A percentile compares a stretch with the other conserved stretches of the same genome.
Conservation (phyloP, 2,113 vertebrate species). For the Zingel zingel region DNA sequence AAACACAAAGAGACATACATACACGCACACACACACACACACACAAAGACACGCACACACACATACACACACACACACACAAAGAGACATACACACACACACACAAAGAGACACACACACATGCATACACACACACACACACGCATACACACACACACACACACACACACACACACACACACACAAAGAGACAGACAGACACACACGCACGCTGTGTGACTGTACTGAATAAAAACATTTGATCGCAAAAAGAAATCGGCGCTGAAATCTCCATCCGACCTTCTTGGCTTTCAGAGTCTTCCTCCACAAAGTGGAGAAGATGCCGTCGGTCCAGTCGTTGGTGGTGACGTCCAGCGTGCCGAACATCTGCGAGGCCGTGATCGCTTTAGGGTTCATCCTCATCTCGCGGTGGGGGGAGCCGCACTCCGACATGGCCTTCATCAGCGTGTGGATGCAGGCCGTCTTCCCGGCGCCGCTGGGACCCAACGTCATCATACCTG, state of each 20-base stretch:
- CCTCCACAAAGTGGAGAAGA: conserved; percentile 91
- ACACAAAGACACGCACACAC: too few relatives aligned
- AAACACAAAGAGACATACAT: accelerated
- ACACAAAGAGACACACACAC: too few relatives aligned
- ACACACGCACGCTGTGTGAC: too few relatives aligned
- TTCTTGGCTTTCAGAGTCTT: conserved; percentile 91
- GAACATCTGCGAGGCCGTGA: conserved; percentile 92
- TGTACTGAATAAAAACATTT: too few relatives aligned
- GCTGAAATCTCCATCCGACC: conserved; percentile 62
- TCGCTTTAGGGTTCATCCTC: conserved; percentile 93
- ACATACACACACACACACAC: too few relatives aligned
- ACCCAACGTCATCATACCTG: conserved; percentile 90
- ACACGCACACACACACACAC: too few relatives aligned
- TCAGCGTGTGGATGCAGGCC: conserved; percentile 87
- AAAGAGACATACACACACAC: too few relatives aligned
- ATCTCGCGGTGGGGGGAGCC: conserved; percentile 88
- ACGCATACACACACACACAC: too few relatives aligned
- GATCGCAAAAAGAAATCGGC: too few relatives aligned
- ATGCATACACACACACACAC: too few relatives aligned
- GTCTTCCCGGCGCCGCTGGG: conserved; percentile 90
- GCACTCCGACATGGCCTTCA: conserved; percentile 89
- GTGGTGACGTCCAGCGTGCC: conserved; percentile 89
- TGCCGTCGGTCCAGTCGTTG: conserved; percentile 92
- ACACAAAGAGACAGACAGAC: too few relatives aligned
- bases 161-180: too few relatives aligned